Conservation (phyloP, 1,140 invertebrate species). For the Papilio polyxenes region DNA sequence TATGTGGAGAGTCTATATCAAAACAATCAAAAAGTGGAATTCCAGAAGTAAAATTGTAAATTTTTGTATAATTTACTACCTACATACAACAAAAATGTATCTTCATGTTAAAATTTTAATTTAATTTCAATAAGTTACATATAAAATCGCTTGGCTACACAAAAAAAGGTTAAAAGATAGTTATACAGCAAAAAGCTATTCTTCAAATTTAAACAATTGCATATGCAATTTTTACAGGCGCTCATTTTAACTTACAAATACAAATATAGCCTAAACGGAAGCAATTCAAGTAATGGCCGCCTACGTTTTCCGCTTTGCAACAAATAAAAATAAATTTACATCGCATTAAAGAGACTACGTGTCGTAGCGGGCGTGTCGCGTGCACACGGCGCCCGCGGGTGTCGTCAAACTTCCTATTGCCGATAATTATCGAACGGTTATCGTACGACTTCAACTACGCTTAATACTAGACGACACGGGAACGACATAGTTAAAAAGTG, state of each 20-base stretch:
- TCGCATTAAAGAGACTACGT: slow-evolving; percentile 50
- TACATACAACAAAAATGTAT: no score
- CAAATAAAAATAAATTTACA: slow-evolving; percentile 60
- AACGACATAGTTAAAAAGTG: slow-evolving; percentile 42
- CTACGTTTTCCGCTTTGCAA: slow-evolving; percentile 41
- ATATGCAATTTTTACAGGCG: slow-evolving; percentile 13
- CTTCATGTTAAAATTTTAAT: no score
- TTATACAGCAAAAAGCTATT: background rate
- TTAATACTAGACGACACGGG: slow-evolving; percentile 34
- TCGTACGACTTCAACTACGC: slow-evolving; percentile 33
- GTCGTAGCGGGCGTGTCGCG: slow-evolving; percentile 43
- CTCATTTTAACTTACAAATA: background rate
- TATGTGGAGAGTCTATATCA: no score
- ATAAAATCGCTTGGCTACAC: background rate
- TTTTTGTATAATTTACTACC: no score
- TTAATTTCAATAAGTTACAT: background rate
- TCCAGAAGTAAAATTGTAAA: no score
- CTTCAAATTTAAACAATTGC: background rate
- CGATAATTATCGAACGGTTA: slow-evolving; percentile 68
- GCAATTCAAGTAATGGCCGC: slow-evolving; percentile 56
- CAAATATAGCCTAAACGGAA: slow-evolving; percentile 38
- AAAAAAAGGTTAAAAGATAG: background rate
- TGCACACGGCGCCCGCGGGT: slow-evolving; percentile 52
- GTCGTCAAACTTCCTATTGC: slow-evolving; percentile 55
- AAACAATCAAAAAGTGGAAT: no score